These are phyloP conservation scores for Chaunax sp. DNA, from an alignment of 2,797 vertebrate genomes.

Conservation along the genomic window DNA sequence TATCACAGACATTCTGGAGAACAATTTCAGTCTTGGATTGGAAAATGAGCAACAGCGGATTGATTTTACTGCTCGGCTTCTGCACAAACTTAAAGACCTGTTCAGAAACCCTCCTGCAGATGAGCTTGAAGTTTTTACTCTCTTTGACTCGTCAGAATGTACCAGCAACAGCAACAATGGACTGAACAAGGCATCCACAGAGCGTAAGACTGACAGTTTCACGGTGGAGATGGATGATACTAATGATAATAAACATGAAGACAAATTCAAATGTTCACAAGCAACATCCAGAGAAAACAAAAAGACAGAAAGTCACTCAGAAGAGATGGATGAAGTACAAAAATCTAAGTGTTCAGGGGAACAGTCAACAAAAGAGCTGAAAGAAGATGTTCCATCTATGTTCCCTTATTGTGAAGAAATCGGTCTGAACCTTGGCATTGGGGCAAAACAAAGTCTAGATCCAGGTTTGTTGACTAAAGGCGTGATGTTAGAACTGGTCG, in stretches of 20 bases:
- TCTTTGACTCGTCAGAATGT: slow-evolving; percentile 18
- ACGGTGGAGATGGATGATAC: slow-evolving; percentile 12
- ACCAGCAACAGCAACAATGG: not conserved
- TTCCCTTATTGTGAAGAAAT: slow-evolving; percentile 41
- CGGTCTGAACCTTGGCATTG: slow-evolving; percentile 29
- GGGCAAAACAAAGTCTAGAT: slow-evolving; percentile 39
- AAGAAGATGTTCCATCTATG: not conserved
- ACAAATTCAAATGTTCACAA: slow-evolving; percentile 1
- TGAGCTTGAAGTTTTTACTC: slow-evolving; percentile 29
- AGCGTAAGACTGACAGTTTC: not conserved
- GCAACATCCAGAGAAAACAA: not conserved
- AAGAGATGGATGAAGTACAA: not conserved
- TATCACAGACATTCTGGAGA: slow-evolving; percentile 40
- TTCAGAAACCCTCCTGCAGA: slow-evolving; percentile 11
- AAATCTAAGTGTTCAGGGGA: not conserved
- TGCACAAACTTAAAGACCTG: slow-evolving; percentile 24
- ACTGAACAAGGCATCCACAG: not conserved
- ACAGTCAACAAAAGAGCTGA: slow-evolving; percentile 13
- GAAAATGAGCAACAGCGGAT: slow-evolving; percentile 31
- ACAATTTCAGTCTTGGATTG: slow-evolving; percentile 43
- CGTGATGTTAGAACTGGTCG: slow-evolving; percentile 34
- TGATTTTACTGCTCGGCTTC: slow-evolving; percentile 24
- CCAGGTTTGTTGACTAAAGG: slow-evolving; percentile 30
- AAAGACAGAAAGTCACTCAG: not conserved
- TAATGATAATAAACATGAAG: not conserved